phyloP scores from a whole-genome alignment of 2,797 vertebrate genomes.

The Neosilurus hyrtlii region DNA sequence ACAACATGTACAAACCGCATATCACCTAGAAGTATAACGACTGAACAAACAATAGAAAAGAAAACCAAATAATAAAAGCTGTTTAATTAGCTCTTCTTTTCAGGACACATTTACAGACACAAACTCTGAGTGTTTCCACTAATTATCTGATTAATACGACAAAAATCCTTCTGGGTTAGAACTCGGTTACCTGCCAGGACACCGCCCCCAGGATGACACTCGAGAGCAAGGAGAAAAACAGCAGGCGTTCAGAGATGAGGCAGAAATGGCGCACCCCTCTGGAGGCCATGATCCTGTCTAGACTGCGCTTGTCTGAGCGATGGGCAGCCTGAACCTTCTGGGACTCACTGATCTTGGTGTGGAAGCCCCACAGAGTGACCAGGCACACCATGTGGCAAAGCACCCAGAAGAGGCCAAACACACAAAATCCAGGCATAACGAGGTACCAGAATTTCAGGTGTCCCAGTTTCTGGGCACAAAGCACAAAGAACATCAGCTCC shows the following conservation, averaged over 20 bases:
- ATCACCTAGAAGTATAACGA: background rate
- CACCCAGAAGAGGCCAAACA: constrained; percentile 95
- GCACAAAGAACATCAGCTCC: constrained; percentile 78
- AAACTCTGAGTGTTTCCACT: background rate
- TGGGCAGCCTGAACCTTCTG: constrained; percentile 86
- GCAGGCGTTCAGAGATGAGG: constrained; percentile 92
- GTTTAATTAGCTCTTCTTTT: background rate
- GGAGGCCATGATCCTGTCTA: constrained; percentile 95
- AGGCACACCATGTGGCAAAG: constrained; percentile 92
- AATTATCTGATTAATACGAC: background rate
- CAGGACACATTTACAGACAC: background rate
- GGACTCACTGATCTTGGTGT: constrained; percentile 92
- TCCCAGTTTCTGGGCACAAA: constrained; percentile 81
- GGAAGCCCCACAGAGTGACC: constrained; percentile 96
- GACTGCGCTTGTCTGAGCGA: constrained; percentile 78
- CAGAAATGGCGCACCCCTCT: constrained; percentile 98
- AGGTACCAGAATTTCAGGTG: constrained; percentile 91
- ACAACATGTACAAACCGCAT: background rate
- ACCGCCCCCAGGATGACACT: constrained; percentile 88
- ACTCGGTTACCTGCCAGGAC: constrained; percentile 90
- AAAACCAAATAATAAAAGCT: background rate
- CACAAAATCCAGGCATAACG: constrained; percentile 94
- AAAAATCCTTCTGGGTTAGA: background rate
- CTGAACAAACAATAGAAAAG: background rate
- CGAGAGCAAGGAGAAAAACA: constrained; percentile 89